These are phyloP conservation scores for Drosophila stalkeri DNA, from an alignment of 2,888 invertebrate genomes.

Conservation along the genomic window DNA sequence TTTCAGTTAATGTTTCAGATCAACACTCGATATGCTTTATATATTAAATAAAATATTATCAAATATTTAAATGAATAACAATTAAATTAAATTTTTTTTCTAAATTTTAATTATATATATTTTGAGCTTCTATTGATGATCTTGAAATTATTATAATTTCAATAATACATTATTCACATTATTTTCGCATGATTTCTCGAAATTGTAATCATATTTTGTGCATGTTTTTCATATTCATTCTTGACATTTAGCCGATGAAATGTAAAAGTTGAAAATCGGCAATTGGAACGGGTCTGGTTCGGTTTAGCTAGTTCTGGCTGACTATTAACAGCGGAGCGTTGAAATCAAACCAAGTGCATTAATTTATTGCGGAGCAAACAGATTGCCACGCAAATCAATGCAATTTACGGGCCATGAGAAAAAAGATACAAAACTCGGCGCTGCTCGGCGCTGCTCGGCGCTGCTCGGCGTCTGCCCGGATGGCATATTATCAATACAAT, in stretches of 20 bases:
- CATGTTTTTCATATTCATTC: background rate
- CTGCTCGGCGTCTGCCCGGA: conserved; percentile 11
- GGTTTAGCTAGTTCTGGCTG: conserved; percentile 14
- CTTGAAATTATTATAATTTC: too few species aligned
- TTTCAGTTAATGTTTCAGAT: background rate
- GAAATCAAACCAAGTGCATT: conserved; percentile 71
- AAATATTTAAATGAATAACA: too few species aligned
- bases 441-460: conserved; percentile 1
- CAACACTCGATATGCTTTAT: background rate
- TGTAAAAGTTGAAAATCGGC: conserved; percentile 3
- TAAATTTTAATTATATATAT: too few species aligned
- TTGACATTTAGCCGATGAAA: conserved; percentile 15
- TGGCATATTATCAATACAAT: conserved; percentile 66
- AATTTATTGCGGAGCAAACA: conserved; percentile 70
- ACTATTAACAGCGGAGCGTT: conserved; percentile 53
- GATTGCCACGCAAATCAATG: conserved; percentile 74
- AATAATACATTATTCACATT: too few species aligned
- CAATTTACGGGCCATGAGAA: conserved; percentile 53
- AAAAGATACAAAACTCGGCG: conserved; percentile 28
- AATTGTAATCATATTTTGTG: background rate
- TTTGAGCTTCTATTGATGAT: too few species aligned
- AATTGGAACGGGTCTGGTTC: background rate
- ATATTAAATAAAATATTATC: too few species aligned
- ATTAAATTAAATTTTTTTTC: too few species aligned
- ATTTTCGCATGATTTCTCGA: too few species aligned